These are phyloP conservation scores for Microplitis manilae DNA, from an alignment of 2,888 invertebrate species.

Conservation along the genomic window DNA sequence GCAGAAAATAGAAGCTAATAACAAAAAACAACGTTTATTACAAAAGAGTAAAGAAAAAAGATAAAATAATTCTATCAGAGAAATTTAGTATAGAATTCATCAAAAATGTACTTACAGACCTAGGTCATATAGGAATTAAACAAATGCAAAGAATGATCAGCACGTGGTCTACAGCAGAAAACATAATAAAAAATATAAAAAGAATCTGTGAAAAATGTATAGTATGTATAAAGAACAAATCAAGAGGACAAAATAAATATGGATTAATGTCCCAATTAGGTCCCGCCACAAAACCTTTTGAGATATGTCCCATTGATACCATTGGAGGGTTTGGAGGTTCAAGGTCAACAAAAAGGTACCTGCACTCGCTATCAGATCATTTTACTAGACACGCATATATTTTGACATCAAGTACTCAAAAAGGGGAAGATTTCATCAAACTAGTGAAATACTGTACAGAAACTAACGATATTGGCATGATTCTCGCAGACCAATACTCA, in stretches of 20 bases:
- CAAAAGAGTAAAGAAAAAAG: too few relatives aligned
- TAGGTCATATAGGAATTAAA: not conserved
- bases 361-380: slow-evolving; percentile 42
- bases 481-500: slow-evolving; percentile 42
- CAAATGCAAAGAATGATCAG: not conserved
- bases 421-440: slow-evolving; percentile 35
- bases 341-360: slow-evolving; percentile 53
- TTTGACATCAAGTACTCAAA: slow-evolving; percentile 40
- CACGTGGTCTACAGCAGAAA: not conserved
- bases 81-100: not conserved
- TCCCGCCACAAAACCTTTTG: slow-evolving; percentile 52
- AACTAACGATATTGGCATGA: slow-evolving; percentile 29
- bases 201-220: slow-evolving; percentile 31
- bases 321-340: slow-evolving; percentile 55
- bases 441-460: slow-evolving; percentile 17
- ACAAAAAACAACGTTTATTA: too few relatives aligned
- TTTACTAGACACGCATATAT: slow-evolving; percentile 38
- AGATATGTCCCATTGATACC: slow-evolving; percentile 56
- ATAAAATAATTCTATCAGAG: not conserved
- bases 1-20: too few relatives aligned
- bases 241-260: slow-evolving; percentile 48
- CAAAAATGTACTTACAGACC: not conserved
- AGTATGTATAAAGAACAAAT: slow-evolving; percentile 56
- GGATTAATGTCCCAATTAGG: slow-evolving; percentile 52
- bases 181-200: not conserved